Evolutionary conservation across 2,888 invertebrate species (phyloP), one percentile per base, ranked within the genome.

Genomic region (Callyntrura guangdongensis): DNA sequence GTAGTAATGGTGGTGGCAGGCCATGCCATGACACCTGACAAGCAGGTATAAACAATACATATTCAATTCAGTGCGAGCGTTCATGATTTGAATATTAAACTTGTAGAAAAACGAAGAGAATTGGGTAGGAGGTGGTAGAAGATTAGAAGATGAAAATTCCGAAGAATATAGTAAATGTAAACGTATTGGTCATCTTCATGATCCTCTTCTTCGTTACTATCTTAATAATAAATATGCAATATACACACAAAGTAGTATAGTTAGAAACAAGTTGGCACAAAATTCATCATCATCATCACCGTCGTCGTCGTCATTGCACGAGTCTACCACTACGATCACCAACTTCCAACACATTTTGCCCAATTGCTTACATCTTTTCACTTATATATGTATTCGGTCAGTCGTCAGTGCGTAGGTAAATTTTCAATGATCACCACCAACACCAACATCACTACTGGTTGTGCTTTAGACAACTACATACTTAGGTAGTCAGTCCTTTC

Each of bases 31-130:
- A 86, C 86, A 83, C 83, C 67, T 83, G 82, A 81, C 86, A 53
- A 61, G 82, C 86, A 86, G 86, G 86, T 86, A 89, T 84, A 84
- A 56, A 74, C 83, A 89, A 77, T 36, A 22, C 36, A 88, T 83
- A 86, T 86, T 90, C 86, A 90, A 90, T 90, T 86, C 85, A 74
- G 69, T 81, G 56, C 27, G 79, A 82, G 83, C 69, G 72, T 83
- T 67, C 90, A 82, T 90, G 90, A 90, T 86, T 90, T 90, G 90
- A 90, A 90, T 90, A 86, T 81, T 90, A 86, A 90, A 86, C 86
- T 59, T 36, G 82, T 22, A 83, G 56, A 59, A 77, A 89, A 64
- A 64, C 64, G 64, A 69, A 77, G 67, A 86, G 85, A 85, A 72
- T 79, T 79, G 53, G 81, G 59, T 81, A 81, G 81, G 81, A 81